Conservation (phyloP, 1,140 invertebrate species). For the Coboldia fuscipes region DNA sequence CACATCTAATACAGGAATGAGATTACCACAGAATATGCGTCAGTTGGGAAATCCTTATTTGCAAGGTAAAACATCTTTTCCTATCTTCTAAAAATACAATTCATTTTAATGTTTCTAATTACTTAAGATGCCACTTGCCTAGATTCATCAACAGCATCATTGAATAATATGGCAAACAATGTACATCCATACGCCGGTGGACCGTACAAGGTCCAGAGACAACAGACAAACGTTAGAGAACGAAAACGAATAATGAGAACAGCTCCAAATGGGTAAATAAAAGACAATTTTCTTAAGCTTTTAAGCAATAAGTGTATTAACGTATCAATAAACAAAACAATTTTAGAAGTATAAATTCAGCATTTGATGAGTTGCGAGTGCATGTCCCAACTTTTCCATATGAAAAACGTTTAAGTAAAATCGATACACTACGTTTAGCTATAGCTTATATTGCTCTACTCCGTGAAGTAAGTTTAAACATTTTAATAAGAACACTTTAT, state of each 20-base stretch:
- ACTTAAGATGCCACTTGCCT: slow-evolving; percentile 6
- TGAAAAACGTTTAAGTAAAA: slow-evolving; percentile 92
- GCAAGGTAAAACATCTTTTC: slow-evolving; percentile 7
- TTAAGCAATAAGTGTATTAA: not conserved
- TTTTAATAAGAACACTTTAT: not conserved
- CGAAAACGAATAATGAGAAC: slow-evolving; percentile 92
- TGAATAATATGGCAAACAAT: not conserved
- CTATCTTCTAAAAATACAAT: not conserved
- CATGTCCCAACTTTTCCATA: slow-evolving; percentile 98
- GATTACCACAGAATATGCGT: slow-evolving; percentile 13
- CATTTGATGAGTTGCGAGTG: slow-evolving; percentile 83
- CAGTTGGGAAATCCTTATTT: slow-evolving; percentile 21
- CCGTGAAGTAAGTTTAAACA: slow-evolving; percentile 37
- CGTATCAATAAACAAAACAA: slow-evolving; percentile 5
- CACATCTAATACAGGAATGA: slow-evolving; percentile 8
- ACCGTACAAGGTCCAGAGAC: slow-evolving; percentile 67
- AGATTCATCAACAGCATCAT: slow-evolving; percentile 10
- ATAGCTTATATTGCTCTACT: slow-evolving; percentile 94
- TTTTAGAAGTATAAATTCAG: slow-evolving; percentile 94
- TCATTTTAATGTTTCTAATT: not conserved
- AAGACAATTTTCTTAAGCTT: slow-evolving; percentile 12
- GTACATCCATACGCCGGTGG: slow-evolving; percentile 9
- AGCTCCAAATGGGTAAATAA: slow-evolving; percentile 46
- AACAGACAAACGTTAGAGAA: slow-evolving; percentile 83
- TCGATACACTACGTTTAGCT: slow-evolving; percentile 85